Evolutionary conservation across 2,113 vertebrate species (phyloP).

Genomic region (Vireo altiloquus): DNA sequence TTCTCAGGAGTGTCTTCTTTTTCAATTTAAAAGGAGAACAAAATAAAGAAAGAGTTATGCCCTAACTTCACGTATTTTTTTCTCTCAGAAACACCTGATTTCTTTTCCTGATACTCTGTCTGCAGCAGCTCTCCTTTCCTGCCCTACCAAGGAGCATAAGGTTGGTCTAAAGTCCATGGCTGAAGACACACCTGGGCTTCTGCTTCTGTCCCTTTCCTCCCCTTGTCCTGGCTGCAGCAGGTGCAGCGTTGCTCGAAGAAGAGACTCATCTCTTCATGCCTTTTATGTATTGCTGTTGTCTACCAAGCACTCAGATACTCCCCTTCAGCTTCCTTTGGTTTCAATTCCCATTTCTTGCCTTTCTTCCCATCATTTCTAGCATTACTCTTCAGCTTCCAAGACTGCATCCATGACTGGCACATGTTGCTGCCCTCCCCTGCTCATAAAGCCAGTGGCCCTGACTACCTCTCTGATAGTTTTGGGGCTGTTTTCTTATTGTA

Average conservation of each 20-base stretch:
- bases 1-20: neutral
- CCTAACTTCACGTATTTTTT: neutral
- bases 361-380: neutral
- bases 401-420: neutral
- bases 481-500: neutral
- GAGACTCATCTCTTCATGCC: neutral
- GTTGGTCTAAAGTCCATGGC: neutral
- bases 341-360: neutral
- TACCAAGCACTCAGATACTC: neutral
- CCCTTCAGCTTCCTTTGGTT: neutral
- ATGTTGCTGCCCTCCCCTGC: neutral
- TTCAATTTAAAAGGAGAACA: neutral
- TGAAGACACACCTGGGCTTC: neutral
- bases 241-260: neutral
- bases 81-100: neutral
- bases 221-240: neutral
- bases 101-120: neutral
- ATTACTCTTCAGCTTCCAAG: neutral
- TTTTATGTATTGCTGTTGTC: neutral
- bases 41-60: neutral
- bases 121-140: neutral
- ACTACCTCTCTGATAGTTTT: neutral
- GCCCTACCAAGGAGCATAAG: fast-evolving
- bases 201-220: neutral
- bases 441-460: neutral